Evolutionary conservation across 2,113 vertebrate genomes (phyloP), one percentile per base, ranked within the genome.

Genomic region (Oreocharis arfaki): DNA sequence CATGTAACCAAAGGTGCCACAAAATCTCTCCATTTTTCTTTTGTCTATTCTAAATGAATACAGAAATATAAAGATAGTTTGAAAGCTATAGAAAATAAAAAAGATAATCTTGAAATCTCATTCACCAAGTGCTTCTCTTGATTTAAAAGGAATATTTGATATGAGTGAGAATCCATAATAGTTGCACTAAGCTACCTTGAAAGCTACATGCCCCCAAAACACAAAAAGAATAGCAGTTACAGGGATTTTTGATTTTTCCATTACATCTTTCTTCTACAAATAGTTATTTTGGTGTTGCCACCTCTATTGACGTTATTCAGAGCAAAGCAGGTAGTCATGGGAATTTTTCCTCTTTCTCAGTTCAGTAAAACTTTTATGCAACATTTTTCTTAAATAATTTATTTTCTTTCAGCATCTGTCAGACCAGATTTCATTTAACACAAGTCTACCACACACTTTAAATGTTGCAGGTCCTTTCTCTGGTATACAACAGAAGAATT

Each of bases 381-480:
- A 87, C 68, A 49, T 93, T 95, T 94, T 89, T 89, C 90, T 94
- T 97, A 93, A 96, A 97, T 96, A 96, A 96, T 97, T 96, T 90
- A 97, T 92, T 41, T 83, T 80, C 79, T 84, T 92, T 94, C 93
- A 96, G 93, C 71, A 96, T 91, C 96, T 96, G 97, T 97, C 95
- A 97, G 69, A 81, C 30, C 84, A 94, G 75, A 95, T 97, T 96
- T 89, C 61, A 90, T 93, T 93, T 95, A 97, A 96, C 94, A 95
- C 69, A 92, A 79, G 53, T 92, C 88, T 95, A 74, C 78, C 53
- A 80, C 71, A 93, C 47, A 53, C 74, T 96, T 93, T 90, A 93
- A 95, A 97, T 71, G 75, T 87, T 96, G 64, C 83, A 78, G 61
- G 64, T 93, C 76, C 67, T 89, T 80, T 90, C 84, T 84, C 55